Base-by-base conservation (phyloP, 2,888 invertebrate species). In the Drosophila kambysellisi region DNA sequence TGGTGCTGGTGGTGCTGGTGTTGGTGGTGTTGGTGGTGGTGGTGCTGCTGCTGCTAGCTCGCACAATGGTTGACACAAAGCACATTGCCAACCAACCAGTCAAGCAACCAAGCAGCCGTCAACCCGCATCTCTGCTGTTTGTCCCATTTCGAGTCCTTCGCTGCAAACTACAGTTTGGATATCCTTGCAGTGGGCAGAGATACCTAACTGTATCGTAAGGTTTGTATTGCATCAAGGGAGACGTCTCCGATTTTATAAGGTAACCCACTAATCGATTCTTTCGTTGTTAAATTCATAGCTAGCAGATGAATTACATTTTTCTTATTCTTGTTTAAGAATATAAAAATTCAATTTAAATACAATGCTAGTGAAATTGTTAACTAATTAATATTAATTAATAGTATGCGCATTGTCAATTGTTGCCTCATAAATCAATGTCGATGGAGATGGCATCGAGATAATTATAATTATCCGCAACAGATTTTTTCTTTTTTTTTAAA, bases 51-150 rank as follows among this genome's bases (percentile, higher is more conserved):
- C 77, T 77, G 66, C 62, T 50, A 53, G 74, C 66, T 64, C 58
- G 74, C 60, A 79, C 79, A 78, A 78, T 79, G 78, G 65, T 62
- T 75, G 70, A 78, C 79, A 75, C 62, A 75, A 78, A 69, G 46
- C 46, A 46, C 46, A 46, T 25, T 25, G 15, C 25, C 46, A 46
- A 25, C 25, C 46, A 46, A 25, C 25, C 15, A 46, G 25, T 25
- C 46, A 46, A 75, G 71, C 70, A 70, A 70, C 74, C 52, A 61
- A 37, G 33, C 52, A 57, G 46, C 41, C 41, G 15, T 56, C 56
- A 56, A 41, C n/a, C 54, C 39, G 39, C 39, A 56, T n/a, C 56
- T 43, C 57, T 33, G 57, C 11, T 32, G 17, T 33, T 57, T 57
- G 57, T 43, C 32, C 43, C n/a, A 56, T 39, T 54, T 29, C 11